Conservation (phyloP, 2,797 vertebrate species). For the Danio tinwini region DNA sequence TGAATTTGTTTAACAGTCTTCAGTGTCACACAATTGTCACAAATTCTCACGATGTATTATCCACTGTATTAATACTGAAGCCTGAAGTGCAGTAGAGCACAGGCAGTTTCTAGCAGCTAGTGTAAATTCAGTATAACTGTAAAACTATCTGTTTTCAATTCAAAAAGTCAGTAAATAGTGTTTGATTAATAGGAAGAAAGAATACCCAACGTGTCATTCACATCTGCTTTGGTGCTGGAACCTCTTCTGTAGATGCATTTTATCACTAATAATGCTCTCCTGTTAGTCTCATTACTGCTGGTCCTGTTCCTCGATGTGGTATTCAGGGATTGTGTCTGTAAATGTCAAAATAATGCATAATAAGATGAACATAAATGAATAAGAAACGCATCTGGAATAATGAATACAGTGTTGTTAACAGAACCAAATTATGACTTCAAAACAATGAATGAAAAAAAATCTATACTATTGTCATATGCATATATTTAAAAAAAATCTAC, state of each 20-base stretch:
- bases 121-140: conserved; percentile 8
- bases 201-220: neutral
- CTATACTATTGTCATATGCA: too few relatives aligned
- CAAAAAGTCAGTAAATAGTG: neutral
- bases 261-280: neutral
- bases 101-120: neutral
- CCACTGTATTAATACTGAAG: neutral
- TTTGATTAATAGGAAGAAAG: neutral
- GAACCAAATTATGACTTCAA: too few relatives aligned
- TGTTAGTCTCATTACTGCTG: conserved; percentile 66
- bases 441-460: too few relatives aligned
- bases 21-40: neutral
- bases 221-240: neutral
- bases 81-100: neutral
- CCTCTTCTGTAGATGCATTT: neutral
- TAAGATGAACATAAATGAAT: conserved; percentile 9
- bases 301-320: conserved; percentile 85
- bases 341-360: conserved; percentile 47
- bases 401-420: too few relatives aligned
- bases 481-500: too few relatives aligned
- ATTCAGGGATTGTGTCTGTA: conserved; percentile 92
- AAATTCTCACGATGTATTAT: neutral
- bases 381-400: too few relatives aligned
- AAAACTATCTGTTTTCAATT: neutral
- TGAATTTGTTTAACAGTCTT: neutral